Conservation (phyloP, 1,140 invertebrate species). For the Penaeus vannamei region DNA sequence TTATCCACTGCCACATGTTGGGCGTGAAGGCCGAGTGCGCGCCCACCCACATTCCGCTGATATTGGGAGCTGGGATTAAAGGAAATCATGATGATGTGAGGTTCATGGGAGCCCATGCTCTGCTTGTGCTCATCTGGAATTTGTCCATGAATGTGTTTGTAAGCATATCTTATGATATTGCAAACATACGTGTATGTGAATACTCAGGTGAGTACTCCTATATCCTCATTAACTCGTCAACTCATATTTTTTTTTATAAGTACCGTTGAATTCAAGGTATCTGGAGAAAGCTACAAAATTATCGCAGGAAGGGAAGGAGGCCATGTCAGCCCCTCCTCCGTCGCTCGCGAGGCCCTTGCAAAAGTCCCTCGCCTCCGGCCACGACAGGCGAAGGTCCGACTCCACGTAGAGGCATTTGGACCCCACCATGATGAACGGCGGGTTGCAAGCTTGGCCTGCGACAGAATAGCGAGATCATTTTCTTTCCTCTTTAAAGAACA, state of each 20-base stretch:
- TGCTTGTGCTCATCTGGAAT: too few species aligned
- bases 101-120: too few species aligned
- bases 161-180: too few species aligned
- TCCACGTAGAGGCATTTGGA: slow-evolving; percentile 30
- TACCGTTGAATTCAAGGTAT: slow-evolving; percentile 36
- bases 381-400: neutral
- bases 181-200: too few species aligned
- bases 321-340: neutral
- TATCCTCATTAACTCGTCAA: too few species aligned
- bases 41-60: slow-evolving; percentile 34
- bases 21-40: slow-evolving; percentile 41
- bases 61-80: neutral
- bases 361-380: slow-evolving; percentile 33
- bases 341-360: neutral
- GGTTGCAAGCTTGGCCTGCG: slow-evolving; percentile 10
- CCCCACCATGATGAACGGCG: slow-evolving; percentile 10
- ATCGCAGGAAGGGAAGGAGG: slow-evolving; percentile 35
- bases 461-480: too few species aligned
- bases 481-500: too few species aligned
- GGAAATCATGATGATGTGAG: too few species aligned
- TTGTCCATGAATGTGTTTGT: too few species aligned
- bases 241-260: neutral
- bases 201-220: too few species aligned
- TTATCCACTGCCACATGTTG: slow-evolving; percentile 51
- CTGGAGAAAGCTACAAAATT: slow-evolving; percentile 28